Evolutionary conservation across 2,113 vertebrate genomes (phyloP), one percentile per base, ranked within the genome.

Genomic region (Boulengeromyrus knoepffleri): DNA sequence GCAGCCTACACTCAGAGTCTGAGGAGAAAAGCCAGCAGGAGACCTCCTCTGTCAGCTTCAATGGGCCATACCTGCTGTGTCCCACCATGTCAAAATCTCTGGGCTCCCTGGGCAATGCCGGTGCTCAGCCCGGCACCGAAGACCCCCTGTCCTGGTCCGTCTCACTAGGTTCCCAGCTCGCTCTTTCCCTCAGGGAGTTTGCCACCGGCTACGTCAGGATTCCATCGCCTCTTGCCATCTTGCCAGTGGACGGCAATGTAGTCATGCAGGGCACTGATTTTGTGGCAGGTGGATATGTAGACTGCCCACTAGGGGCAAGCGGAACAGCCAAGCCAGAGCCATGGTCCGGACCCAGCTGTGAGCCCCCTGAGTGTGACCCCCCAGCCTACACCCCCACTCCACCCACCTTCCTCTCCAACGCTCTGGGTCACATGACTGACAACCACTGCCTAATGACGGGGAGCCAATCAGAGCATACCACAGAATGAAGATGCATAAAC

Each of bases 51-150:
- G 2, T 53, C 21, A 89, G 88, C 88, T 89, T 89, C 88, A 89
- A 80, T 12, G 88, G 88, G 5, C 88, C 88, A 12, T 89, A 89
- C 70, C 49, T 89, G 31, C 31, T 89, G 49, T 89, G 88, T 42
- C 74, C 88, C 36, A 45, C 27, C 47, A 53, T 52, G 15, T 89
- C 88, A 1, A 24, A 39, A 42, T 47, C 70, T 15, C 47, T 50
- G 88, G 9, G 27, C 70, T 36, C n/a, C 46, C 17, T 80, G 27
- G 9, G 8, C 3, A 45, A 89, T 1, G 46, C 5, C 0, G 7
- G 7, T 36, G 24, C n/a, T 58, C 17, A 39, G 27, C 17, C 8
- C 46, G 3, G 27, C 49, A 21, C 31, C 0, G 47, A 36, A 39
- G 50, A 56, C 27, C 5, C 27, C 47, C 27, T 19, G 5, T 39